phyloP scores from a whole-genome alignment of 2,888 invertebrate genomes.

The Sesia apiformis region DNA sequence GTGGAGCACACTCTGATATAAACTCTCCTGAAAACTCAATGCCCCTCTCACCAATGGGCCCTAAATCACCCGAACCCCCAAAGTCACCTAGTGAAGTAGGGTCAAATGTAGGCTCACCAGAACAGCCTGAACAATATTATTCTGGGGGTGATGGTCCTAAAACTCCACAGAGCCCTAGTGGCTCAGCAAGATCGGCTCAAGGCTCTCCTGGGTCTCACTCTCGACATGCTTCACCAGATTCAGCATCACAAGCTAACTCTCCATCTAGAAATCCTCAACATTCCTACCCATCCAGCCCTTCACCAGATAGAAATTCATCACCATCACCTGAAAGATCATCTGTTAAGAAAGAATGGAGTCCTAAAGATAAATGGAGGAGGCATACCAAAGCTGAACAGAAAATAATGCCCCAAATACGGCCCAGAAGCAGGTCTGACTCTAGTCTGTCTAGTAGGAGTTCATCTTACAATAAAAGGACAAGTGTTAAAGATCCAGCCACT shows the following conservation, averaged over 20 bases:
- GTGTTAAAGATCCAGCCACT: slow-evolving; percentile 59
- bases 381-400: slow-evolving; percentile 67
- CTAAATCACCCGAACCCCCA: slow-evolving; percentile 59
- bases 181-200: slow-evolving; percentile 40
- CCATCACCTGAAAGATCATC: slow-evolving; percentile 24
- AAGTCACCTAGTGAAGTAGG: slow-evolving; percentile 34
- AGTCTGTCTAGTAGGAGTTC: slow-evolving; percentile 63
- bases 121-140: slow-evolving; percentile 32
- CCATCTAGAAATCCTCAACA: slow-evolving; percentile 33
- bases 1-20: slow-evolving; percentile 59
- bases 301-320: slow-evolving; percentile 45
- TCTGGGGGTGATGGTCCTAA: slow-evolving; percentile 49
- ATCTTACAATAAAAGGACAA: slow-evolving; percentile 50
- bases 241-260: slow-evolving; percentile 32
- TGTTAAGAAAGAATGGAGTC: slow-evolving; percentile 47
- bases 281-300: slow-evolving; percentile 48
- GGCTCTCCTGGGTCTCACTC: slow-evolving; percentile 42
- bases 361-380: slow-evolving; percentile 57
- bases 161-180: slow-evolving; percentile 48
- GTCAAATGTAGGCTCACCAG: slow-evolving; percentile 41
- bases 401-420: slow-evolving; percentile 40
- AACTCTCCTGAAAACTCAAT: slow-evolving; percentile 65
- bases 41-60: slow-evolving; percentile 46
- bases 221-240: slow-evolving; percentile 48
- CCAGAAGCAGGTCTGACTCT: slow-evolving; percentile 56